phyloP scores from a whole-genome alignment of 2,888 invertebrate species.

The Dorcus hopei region DNA sequence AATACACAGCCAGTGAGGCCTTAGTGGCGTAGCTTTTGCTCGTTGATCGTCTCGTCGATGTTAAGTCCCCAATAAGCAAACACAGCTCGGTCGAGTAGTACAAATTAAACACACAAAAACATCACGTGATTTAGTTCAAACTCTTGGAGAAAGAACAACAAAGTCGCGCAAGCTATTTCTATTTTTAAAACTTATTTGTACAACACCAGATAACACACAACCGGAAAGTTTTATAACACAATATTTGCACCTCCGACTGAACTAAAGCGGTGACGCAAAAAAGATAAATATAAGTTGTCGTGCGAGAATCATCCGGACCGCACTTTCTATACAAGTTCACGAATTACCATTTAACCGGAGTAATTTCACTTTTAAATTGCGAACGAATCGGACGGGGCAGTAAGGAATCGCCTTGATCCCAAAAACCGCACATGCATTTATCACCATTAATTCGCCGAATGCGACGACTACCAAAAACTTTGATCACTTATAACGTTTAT shows the following conservation, averaged over 20 bases:
- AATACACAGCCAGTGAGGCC: background rate
- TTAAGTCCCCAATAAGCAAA: background rate
- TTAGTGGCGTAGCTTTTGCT: background rate
- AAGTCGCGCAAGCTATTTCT: conserved; percentile 19
- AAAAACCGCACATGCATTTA: too few species aligned
- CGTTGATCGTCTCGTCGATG: background rate
- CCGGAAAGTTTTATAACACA: conserved; percentile 14
- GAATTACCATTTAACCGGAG: conserved; percentile 10
- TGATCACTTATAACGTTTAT: conserved; percentile 2
- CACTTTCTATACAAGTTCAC: conserved; percentile 16
- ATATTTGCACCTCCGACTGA: background rate
- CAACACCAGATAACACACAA: conserved; percentile 16
- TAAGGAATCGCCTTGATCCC: too few species aligned
- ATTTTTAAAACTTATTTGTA: conserved; percentile 21
- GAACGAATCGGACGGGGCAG: background rate
- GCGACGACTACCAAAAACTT: too few species aligned
- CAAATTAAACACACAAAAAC: conserved; percentile 21
- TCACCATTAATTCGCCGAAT: too few species aligned
- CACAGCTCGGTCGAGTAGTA: background rate
- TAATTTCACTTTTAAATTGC: conserved; percentile 13
- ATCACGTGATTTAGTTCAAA: conserved; percentile 23
- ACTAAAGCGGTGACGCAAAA: conserved; percentile 1
- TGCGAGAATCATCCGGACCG: conserved; percentile 6
- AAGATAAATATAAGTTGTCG: background rate
- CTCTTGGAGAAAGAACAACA: conserved; percentile 15